Evolutionary conservation across 2,113 vertebrate genomes (phyloP).

Genomic region (Mastomys coucha): DNA sequence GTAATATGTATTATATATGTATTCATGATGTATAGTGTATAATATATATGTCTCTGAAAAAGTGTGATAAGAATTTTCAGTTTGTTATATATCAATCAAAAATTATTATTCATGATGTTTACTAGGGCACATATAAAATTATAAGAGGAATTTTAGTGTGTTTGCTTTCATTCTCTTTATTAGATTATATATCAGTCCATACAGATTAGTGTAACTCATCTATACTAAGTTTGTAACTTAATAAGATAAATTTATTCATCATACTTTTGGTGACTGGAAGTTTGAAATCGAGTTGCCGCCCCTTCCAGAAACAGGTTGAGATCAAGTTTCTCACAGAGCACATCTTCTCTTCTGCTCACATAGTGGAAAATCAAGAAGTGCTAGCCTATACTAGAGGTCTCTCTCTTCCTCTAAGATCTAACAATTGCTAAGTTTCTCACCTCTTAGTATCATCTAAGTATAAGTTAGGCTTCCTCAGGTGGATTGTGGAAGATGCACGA

Average conservation of each 20-base stretch:
- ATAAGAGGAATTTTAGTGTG: neutral
- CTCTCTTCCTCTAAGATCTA: neutral
- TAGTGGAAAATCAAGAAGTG: neutral
- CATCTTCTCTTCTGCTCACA: neutral
- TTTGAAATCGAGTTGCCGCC: neutral
- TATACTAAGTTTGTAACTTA: no score
- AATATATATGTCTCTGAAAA: no score
- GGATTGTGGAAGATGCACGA: neutral
- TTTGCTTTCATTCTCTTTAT: neutral
- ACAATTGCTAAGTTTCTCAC: neutral
- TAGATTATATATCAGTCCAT: neutral
- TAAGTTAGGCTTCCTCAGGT: neutral
- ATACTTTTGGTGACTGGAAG: neutral
- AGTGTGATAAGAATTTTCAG: neutral
- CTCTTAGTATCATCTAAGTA: no score
- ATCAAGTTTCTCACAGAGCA: accelerated
- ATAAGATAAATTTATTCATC: neutral
- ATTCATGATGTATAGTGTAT: no score
- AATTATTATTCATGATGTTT: neutral
- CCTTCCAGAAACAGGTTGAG: neutral
- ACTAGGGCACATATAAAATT: neutral
- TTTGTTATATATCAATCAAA: neutral
- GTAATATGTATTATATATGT: no score
- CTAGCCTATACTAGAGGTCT: neutral
- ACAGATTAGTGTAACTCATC: neutral